phyloP scores from a whole-genome alignment of 2,888 invertebrate genomes.

The Ormyrus rosae region DNA sequence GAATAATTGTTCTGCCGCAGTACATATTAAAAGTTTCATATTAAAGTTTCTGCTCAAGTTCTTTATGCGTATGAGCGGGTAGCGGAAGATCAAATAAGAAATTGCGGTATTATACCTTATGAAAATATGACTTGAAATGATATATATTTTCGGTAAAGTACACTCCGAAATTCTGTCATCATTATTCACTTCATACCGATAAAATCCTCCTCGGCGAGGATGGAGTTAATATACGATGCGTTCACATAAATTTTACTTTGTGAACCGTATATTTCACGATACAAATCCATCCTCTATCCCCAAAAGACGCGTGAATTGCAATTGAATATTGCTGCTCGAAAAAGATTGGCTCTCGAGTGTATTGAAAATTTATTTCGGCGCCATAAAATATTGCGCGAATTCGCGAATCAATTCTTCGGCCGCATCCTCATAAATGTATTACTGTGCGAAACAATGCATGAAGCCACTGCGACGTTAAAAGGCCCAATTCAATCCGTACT shows the following conservation, averaged over 20 bases:
- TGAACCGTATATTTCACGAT: slow-evolving; percentile 25
- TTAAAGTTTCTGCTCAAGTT: too few species aligned
- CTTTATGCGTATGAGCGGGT: not conserved
- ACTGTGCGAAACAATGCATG: too few species aligned
- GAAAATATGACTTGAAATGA: slow-evolving; percentile 3
- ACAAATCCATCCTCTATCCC: slow-evolving; percentile 41
- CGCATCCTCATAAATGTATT: not conserved
- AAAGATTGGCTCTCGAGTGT: slow-evolving; percentile 43
- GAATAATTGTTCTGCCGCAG: not conserved
- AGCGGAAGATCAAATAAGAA: not conserved
- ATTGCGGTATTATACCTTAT: not conserved
- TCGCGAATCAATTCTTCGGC: slow-evolving; percentile 13
- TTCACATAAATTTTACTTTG: slow-evolving; percentile 43
- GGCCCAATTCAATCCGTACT: too few species aligned
- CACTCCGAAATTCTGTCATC: slow-evolving; percentile 1
- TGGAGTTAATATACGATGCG: slow-evolving; percentile 32
- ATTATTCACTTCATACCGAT: slow-evolving; percentile 26
- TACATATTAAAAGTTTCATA: too few species aligned
- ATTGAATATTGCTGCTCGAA: slow-evolving; percentile 43
- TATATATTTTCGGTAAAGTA: not conserved
- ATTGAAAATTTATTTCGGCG: slow-evolving; percentile 38
- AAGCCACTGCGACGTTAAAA: too few species aligned
- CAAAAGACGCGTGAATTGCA: slow-evolving; percentile 46
- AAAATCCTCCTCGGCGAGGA: slow-evolving; percentile 3
- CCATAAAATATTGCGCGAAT: slow-evolving; percentile 22